Evolutionary conservation across 2,797 vertebrate species (phyloP), one percentile per base, ranked within the genome.

Genomic region (Pseudochromis fuscus): DNA sequence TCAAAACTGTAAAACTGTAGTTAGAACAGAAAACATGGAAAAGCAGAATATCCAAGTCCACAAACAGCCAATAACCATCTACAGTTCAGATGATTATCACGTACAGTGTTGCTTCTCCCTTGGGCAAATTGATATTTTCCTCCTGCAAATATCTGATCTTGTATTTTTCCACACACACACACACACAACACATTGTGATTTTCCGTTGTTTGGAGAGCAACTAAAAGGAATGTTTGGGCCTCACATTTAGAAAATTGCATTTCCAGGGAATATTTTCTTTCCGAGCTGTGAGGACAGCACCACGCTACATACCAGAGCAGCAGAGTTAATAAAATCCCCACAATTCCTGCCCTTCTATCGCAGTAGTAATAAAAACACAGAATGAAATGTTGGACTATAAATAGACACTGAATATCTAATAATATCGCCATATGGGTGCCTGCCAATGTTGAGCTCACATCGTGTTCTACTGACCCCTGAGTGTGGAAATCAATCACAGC

Each of bases 391-490:
- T 59, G 3, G 46, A 9, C 83, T 89, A 89, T 85, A 80, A 88
- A 88, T 89, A 90, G 84, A 67, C 21, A 18, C 9, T 4, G 24
- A 51, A 59, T 48, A 68, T 81, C 79, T 87, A 88, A 77, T 77
- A 89, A 86, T 89, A 88, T 81, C 73, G 46, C 64, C 57, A 52
- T 33, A 45, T 73, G 70, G 49, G 16, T 37, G 58, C 1, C 9
- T 61, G 79, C 84, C 81, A 83, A 45, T 9, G 28, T 28, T 75
- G 72, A 81, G 76, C 67, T 85, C 73, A 80, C 49, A 49, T 44
- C 65, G 44, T 49, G 82, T 59, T 85, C 67, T 51, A 67, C 81
- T 83, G 79, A 85, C 71, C 72, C 42, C 61, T 46, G 21, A 52
- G 50, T 46, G 70, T 71, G 67, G 40, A 89, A 86, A 85, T 82